Percentiles rank a stretch among this genome's conserved stretches.
These are phyloP conservation scores for Dugesia japonica DNA, from an alignment of 2,888 invertebrate genomes.

Conservation along the genomic window DNA sequence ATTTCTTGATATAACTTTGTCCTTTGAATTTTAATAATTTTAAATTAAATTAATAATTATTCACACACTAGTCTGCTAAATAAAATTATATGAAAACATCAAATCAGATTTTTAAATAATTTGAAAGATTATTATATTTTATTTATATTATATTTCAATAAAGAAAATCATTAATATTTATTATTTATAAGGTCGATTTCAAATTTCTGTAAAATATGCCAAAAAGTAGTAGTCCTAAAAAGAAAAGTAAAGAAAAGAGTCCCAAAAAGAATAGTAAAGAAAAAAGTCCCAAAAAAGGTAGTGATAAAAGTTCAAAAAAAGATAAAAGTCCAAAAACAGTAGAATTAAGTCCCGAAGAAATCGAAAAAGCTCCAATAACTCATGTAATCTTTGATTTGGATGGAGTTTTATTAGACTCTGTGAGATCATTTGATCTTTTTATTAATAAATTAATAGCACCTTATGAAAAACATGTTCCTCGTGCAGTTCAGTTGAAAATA, in stretches of 20 bases:
- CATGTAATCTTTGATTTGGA: not conserved
- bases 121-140: too few relatives aligned
- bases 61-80: too few relatives aligned
- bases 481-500: not conserved
- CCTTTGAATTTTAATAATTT: too few relatives aligned
- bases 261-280: not conserved
- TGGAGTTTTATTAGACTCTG: not conserved
- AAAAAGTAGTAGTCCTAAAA: not conserved
- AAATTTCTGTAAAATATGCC: not conserved
- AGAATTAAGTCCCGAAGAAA: not conserved
- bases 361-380: slow-evolving; percentile 6
- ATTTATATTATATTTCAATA: too few relatives aligned
- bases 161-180: not conserved
- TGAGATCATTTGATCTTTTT: not conserved
- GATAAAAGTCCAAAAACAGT: not conserved
- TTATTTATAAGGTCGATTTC: not conserved
- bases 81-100: too few relatives aligned
- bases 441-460: not conserved
- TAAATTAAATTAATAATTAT: too few relatives aligned
- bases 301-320: not conserved
- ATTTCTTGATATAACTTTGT: too few relatives aligned
- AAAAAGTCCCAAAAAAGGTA: not conserved
- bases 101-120: too few relatives aligned
- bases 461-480: not conserved
- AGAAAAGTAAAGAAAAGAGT: not conserved